phyloP scores from a whole-genome alignment of 1,140 invertebrate species.

The Heliconius nattereri region DNA sequence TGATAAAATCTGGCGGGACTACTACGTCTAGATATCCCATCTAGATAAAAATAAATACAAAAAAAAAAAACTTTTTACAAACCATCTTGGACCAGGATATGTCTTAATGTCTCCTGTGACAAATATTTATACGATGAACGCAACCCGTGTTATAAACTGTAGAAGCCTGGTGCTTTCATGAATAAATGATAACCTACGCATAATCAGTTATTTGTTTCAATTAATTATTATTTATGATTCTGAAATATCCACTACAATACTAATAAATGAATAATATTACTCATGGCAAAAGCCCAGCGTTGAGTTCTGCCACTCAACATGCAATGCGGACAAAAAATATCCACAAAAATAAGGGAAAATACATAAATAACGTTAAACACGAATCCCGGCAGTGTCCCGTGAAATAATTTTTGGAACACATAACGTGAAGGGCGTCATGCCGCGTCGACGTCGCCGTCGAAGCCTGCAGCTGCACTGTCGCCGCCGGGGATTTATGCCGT shows the following conservation, averaged over 20 bases:
- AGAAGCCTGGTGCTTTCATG: not conserved
- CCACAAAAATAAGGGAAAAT: not conserved
- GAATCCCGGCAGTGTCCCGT: not conserved
- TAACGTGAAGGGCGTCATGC: slow-evolving; percentile 69
- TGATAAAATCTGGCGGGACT: slow-evolving; percentile 91
- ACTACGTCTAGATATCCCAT: slow-evolving; percentile 91
- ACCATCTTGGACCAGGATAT: not conserved
- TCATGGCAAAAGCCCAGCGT: too few relatives aligned
- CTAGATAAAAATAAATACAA: slow-evolving; percentile 68
- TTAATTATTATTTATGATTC: not conserved
- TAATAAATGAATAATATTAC: too few relatives aligned
- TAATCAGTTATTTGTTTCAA: not conserved
- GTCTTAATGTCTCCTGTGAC: not conserved
- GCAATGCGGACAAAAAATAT: not conserved
- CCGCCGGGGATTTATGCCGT: slow-evolving; percentile 74
- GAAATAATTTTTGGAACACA: slow-evolving; percentile 60
- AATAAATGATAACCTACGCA: not conserved
- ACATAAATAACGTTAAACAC: not conserved
- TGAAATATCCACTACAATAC: too few relatives aligned
- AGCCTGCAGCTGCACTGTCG: slow-evolving; percentile 67
- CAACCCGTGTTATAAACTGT: not conserved
- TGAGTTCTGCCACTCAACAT: too few relatives aligned
- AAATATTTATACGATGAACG: slow-evolving; percentile 7
- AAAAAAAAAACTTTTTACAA: not conserved
- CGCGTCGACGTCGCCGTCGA: slow-evolving; percentile 62